Conservation (phyloP, 2,797 vertebrate genomes). For the Pangasius krempfi region DNA sequence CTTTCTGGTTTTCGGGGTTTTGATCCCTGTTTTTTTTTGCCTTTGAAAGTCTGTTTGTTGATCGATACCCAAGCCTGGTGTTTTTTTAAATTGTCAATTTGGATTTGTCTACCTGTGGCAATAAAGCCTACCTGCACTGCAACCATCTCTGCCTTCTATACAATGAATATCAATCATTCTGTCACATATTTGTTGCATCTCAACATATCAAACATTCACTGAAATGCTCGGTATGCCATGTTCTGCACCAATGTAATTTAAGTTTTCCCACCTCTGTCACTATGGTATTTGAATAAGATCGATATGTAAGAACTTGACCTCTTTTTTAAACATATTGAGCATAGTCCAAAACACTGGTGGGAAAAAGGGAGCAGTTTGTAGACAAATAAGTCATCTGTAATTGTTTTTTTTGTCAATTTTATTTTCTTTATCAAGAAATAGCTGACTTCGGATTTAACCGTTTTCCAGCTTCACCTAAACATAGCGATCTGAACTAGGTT, state of each 20-base stretch:
- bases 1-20: neutral
- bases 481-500: neutral
- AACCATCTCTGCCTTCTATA: neutral
- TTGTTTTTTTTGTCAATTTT: neutral
- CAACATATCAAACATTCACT: neutral
- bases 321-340: neutral
- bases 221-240: neutral
- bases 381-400: neutral
- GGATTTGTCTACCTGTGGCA: neutral
- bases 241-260: neutral
- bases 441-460: neutral
- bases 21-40: neutral
- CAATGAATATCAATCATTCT: neutral
- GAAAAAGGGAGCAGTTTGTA: neutral
- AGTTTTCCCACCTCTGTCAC: neutral
- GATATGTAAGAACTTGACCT: neutral
- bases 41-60: neutral
- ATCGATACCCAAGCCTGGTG: neutral
- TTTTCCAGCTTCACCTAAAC: neutral
- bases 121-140: neutral
- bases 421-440: neutral
- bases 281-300: neutral
- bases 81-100: neutral
- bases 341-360: neutral
- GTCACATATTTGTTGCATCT: neutral